Evolutionary conservation across 2,113 vertebrate genomes (phyloP).

Genomic region (Dasyurus viverrinus): DNA sequence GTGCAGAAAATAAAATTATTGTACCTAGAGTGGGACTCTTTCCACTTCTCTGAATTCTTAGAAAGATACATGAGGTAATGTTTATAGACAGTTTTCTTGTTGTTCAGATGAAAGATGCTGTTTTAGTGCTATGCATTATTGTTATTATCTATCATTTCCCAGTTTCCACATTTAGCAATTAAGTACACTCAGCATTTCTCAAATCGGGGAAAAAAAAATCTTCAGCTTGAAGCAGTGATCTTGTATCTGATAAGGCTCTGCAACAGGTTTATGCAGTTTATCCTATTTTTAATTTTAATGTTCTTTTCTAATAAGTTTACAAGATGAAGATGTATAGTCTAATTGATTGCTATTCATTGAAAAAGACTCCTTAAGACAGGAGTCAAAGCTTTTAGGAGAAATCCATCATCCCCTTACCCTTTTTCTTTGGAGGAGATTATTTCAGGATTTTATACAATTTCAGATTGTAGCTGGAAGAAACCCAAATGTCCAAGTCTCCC

Average conservation of each 20-base stretch:
- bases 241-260: background rate
- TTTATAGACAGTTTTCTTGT: background rate
- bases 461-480: background rate
- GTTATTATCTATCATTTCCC: background rate
- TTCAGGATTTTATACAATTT: background rate
- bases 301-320: background rate
- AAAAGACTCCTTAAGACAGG: background rate
- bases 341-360: background rate
- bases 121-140: background rate
- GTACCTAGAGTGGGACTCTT: background rate
- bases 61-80: background rate
- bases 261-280: background rate
- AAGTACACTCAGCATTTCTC: background rate
- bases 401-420: background rate
- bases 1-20: background rate
- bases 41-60: background rate
- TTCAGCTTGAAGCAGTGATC: background rate
- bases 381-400: background rate
- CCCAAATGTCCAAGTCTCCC: background rate
- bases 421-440: background rate
- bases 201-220: background rate
- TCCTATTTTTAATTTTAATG: background rate
- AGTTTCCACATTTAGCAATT: background rate
- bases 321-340: background rate
- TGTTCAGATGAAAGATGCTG: background rate